phyloP scores from a whole-genome alignment of 1,140 invertebrate species.

The Drosophila elegans region DNA sequence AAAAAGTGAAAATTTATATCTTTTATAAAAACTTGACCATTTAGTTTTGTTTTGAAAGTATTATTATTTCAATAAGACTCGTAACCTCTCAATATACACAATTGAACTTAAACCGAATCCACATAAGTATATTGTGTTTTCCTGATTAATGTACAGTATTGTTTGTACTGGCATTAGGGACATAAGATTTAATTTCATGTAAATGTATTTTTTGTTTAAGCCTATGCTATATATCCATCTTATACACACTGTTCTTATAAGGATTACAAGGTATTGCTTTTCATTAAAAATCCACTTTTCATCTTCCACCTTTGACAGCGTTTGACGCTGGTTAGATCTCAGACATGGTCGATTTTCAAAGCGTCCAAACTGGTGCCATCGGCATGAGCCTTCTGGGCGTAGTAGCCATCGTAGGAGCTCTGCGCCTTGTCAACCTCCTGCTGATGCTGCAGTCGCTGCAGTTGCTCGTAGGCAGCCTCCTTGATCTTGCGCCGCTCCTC shows the following conservation, averaged over 20 bases:
- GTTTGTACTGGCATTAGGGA: conserved; percentile 14
- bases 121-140: conserved; percentile 1
- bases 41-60: neutral
- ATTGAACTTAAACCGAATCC: neutral
- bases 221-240: conserved; percentile 22
- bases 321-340: conserved; percentile 17
- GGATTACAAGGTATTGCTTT: conserved; percentile 60
- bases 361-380: conserved; percentile 59
- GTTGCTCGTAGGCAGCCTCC: conserved; percentile 73
- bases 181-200: neutral
- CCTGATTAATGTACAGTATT: conserved; percentile 25
- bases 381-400: conserved; percentile 60
- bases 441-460: conserved; percentile 65
- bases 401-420: conserved; percentile 72
- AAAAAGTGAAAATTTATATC: no score
- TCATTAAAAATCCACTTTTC: conserved; percentile 1
- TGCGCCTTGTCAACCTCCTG: conserved; percentile 74
- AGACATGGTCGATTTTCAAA: conserved; percentile 68
- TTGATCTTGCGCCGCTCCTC: conserved; percentile 70
- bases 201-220: conserved; percentile 18
- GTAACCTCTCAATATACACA: neutral
- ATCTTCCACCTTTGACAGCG: neutral
- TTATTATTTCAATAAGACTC: neutral
- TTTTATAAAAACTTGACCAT: no score
- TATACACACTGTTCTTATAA: conserved; percentile 4